Base-by-base conservation (phyloP, 2,113 vertebrate genomes). In the Cololabis saira region DNA sequence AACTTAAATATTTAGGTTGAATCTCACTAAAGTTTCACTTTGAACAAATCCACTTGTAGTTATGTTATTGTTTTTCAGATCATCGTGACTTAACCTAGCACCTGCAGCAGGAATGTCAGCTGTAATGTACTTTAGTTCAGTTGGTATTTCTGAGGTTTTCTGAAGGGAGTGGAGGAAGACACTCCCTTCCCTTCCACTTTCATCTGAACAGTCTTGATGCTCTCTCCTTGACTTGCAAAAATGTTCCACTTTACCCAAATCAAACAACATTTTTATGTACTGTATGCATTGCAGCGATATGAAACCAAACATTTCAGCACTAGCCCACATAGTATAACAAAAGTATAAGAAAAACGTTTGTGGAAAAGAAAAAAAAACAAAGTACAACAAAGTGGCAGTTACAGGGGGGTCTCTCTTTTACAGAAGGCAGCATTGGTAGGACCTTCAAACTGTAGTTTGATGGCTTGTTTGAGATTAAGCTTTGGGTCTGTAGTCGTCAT, bases 401-500 rank as follows among this genome's bases (percentile, higher is more conserved):
- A 95, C 45, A 95, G 84, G 1, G 93, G 93, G 0, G 94, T 95
- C 74, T 95, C 94, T 74, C 92, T 89, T 78, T 94, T 94, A 76
- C 88, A 90, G 58, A 91, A 86, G 61, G 87, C 89, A 48, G 92
- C 89, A 33, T 92, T 93, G 65, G 93, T 94, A 27, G 94, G 93
- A 19, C 94, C 94, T 65, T 95, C 94, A 65, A 95, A 94, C 72
- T 93, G 93, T 59, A 95, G 84, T 81, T 95, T 94, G 62, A 95
- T 93, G 47, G 94, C 94, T 49, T 92, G 93, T 76, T 95, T 95
- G 3, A 93, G 90, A 81, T 94, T 92, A 22, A 95, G 90, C 37
- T 93, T 90, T 2, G 94, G 92, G 75, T 94, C 93, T 63, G 89
- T 86, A 6, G 86, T 90, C 27, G 90, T 89, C 62, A 94, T 87